Percentiles rank a stretch among this genome's conserved stretches.
These are phyloP conservation scores for Melanotaenia trifasciata DNA, from an alignment of 2,797 vertebrate genomes.

Conservation along the genomic window DNA sequence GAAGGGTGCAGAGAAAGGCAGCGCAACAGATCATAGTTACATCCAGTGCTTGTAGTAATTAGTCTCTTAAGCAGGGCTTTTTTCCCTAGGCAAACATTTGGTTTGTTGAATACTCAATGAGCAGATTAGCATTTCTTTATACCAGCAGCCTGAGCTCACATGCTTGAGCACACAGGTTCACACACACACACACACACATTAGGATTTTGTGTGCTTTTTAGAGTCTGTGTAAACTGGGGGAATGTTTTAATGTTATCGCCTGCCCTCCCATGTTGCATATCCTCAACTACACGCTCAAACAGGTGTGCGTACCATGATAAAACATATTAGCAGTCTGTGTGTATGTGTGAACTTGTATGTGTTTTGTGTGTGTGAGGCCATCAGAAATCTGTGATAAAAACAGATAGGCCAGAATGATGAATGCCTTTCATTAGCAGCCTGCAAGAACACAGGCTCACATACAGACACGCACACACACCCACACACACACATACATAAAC, in stretches of 20 bases:
- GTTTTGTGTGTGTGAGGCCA: constrained; percentile 62
- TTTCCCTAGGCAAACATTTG: constrained; percentile 78
- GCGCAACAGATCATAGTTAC: constrained; percentile 56
- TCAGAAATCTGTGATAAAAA: constrained; percentile 91
- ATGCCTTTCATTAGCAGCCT: constrained; percentile 77
- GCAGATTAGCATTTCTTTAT: constrained; percentile 80
- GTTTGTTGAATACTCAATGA: constrained; percentile 82
- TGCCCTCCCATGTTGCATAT: constrained; percentile 57
- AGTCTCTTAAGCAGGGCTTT: constrained; percentile 73
- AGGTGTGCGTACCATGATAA: constrained; percentile 55
- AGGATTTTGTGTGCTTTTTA: constrained; percentile 45
- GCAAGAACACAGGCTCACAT: constrained; percentile 28
- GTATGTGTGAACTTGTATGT: constrained; percentile 5
- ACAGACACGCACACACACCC: constrained; percentile 12
- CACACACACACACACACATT: constrained; percentile 27
- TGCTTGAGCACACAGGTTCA: constrained; percentile 22
- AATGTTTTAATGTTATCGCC: constrained; percentile 75
- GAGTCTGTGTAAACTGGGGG: constrained; percentile 59
- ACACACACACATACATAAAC: constrained; percentile 19
- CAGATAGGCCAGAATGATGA: constrained; percentile 84
- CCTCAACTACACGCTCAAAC: constrained; percentile 40
- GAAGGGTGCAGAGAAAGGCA: constrained; percentile 44
- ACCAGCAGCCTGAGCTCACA: constrained; percentile 47
- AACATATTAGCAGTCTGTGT: constrained; percentile 29
- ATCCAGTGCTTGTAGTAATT: constrained; percentile 76